phyloP scores from a whole-genome alignment of 2,113 vertebrate genomes.

The Lutjanus erythropterus region DNA sequence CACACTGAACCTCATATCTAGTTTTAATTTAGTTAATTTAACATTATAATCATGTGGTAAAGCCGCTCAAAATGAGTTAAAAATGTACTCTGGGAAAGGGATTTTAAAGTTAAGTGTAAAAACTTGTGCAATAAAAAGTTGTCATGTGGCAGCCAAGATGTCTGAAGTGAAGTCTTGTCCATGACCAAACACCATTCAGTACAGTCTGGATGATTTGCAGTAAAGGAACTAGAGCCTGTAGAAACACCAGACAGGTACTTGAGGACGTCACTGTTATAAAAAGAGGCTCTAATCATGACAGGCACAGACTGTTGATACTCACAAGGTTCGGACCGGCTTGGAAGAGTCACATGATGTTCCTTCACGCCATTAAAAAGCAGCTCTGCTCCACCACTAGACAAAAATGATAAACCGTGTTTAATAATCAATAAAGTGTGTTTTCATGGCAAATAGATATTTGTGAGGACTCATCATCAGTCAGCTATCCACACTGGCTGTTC shows the following conservation, averaged over 20 bases:
- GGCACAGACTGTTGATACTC: slow-evolving; percentile 84
- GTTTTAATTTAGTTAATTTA: background rate
- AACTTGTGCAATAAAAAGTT: background rate
- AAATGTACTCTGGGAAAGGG: no score
- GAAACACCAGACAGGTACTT: background rate
- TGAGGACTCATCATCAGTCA: background rate
- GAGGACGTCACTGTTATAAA: background rate
- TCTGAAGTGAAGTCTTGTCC: background rate
- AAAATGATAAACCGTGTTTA: no score
- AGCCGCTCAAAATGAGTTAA: background rate
- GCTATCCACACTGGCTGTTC: background rate
- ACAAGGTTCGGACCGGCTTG: slow-evolving; percentile 92
- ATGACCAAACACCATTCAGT: background rate
- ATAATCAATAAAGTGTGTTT: background rate
- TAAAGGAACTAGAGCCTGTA: background rate
- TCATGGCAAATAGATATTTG: background rate
- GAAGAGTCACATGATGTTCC: slow-evolving; percentile 93
- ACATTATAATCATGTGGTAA: background rate
- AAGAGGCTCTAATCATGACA: background rate
- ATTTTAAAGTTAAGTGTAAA: background rate
- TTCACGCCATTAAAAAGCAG: slow-evolving; percentile 94
- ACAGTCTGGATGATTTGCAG: background rate
- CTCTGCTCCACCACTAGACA: slow-evolving; percentile 93
- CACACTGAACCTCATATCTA: background rate
- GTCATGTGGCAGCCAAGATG: background rate